A percentile compares a stretch with the other conserved stretches of the same genome.
Conservation (phyloP, 2,797 vertebrate species). For the Myoxocephalus aenaeus region DNA sequence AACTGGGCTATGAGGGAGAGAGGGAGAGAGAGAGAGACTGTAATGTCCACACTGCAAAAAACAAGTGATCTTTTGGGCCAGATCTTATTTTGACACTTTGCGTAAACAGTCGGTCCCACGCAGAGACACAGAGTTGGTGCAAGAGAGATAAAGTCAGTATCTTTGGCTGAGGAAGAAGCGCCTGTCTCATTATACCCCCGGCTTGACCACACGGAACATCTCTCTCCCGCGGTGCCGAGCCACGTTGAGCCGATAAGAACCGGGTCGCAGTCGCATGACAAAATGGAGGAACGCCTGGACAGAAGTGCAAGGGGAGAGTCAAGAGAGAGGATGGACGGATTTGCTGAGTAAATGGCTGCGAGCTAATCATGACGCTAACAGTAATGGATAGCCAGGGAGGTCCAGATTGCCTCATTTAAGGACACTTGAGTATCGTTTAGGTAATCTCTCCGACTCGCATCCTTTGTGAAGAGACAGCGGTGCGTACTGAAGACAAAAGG, state of each 20-base stretch:
- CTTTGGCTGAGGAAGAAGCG: conserved; percentile 42
- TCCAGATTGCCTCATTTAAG: conserved; percentile 69
- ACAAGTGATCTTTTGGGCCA: conserved; percentile 53
- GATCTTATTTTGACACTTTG: conserved; percentile 46
- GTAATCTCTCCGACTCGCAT: conserved; percentile 59
- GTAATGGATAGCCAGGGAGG: conserved; percentile 62
- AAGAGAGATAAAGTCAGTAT: conserved; percentile 43
- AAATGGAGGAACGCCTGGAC: conserved; percentile 51
- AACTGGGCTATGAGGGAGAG: conserved; percentile 13
- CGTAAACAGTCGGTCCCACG: conserved; percentile 32
- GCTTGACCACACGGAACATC: conserved; percentile 55
- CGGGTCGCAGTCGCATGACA: conserved; percentile 52
- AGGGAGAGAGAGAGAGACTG: conserved; percentile 4
- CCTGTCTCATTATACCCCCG: conserved; percentile 54
- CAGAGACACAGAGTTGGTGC: conserved; percentile 24
- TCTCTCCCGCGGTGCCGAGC: conserved; percentile 29
- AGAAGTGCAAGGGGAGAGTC: conserved; percentile 29
- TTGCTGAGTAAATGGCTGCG: conserved; percentile 59
- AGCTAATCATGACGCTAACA: conserved; percentile 72
- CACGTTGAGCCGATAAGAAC: conserved; percentile 56
- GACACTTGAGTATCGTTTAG: conserved; percentile 67
- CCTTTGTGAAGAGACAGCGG: conserved; percentile 18
- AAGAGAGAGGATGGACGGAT: conserved; percentile 52
- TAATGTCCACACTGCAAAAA: conserved; percentile 52
- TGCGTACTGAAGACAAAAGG: conserved; percentile 26